A percentile compares a stretch with the other conserved stretches of the same genome.
phyloP scores from a whole-genome alignment of 2,797 vertebrate species.

The Myotis planiceps region DNA sequence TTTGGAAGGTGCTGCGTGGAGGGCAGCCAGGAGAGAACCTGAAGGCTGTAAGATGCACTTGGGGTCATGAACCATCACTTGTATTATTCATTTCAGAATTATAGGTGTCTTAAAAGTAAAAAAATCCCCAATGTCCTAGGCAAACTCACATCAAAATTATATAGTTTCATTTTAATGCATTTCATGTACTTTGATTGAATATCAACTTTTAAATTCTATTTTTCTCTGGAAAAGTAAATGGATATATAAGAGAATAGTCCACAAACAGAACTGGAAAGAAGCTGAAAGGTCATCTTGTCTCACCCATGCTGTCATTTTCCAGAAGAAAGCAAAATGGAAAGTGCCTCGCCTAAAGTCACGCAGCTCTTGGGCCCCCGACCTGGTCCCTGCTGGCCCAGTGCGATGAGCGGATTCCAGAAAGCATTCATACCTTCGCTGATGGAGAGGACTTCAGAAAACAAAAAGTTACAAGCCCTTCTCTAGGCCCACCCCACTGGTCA shows the following conservation, averaged over 20 bases:
- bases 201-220: not conserved
- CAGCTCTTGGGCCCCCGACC: not conserved
- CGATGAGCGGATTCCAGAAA: not conserved
- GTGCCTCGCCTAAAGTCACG: not conserved
- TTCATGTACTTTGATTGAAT: not conserved
- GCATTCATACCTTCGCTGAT: not conserved
- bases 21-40: not conserved
- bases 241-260: not conserved
- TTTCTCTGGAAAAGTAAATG: not conserved
- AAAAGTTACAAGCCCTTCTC: not conserved
- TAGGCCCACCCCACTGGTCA: not conserved
- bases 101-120: not conserved
- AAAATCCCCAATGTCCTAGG: not conserved
- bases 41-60: no score
- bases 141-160: not conserved
- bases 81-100: not conserved
- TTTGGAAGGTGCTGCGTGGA: not conserved
- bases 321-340: not conserved
- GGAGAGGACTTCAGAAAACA: not conserved
- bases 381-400: not conserved
- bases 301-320: not conserved
- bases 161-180: not conserved
- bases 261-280: not conserved
- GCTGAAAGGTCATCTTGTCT: not conserved
- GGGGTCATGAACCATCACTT: not conserved